Percentiles rank a stretch among this genome's conserved stretches.
phyloP scores from a whole-genome alignment of 1,140 invertebrate species.

The Triops cancriformis region DNA sequence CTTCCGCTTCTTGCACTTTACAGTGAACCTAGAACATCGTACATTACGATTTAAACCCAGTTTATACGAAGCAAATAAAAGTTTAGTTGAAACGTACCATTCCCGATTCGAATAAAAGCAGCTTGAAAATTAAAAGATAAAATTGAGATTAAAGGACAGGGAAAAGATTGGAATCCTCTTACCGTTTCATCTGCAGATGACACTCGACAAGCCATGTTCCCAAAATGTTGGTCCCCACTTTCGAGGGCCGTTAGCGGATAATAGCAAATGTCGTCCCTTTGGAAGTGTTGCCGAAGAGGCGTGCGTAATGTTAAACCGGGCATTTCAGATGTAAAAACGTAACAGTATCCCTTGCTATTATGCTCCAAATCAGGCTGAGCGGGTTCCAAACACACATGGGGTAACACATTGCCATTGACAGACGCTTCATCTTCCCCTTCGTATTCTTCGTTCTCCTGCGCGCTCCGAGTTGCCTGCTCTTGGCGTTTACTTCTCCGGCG shows the following conservation, averaged over 20 bases:
- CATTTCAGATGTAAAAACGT: slow-evolving; percentile 3
- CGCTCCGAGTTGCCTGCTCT: neutral
- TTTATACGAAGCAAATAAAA: no score
- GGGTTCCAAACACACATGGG: neutral
- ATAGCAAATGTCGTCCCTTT: neutral
- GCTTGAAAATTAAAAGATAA: neutral
- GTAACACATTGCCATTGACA: neutral
- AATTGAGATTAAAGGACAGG: neutral
- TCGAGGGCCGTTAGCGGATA: neutral
- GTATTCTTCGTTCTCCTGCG: neutral
- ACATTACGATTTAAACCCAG: no score
- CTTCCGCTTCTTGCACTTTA: neutral
- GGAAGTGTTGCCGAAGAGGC: neutral
- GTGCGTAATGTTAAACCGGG: neutral
- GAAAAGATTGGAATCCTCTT: neutral
- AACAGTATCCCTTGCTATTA: slow-evolving; percentile 11
- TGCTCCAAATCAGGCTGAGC: neutral
- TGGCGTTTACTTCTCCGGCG: neutral
- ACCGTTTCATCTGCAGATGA: neutral
- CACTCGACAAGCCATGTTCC: neutral
- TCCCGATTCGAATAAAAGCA: neutral
- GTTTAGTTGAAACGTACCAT: no score
- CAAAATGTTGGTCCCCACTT: neutral
- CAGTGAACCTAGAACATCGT: neutral
- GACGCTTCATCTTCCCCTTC: neutral